Conservation (phyloP, 1,140 invertebrate species). For the Solenopsis fugax region DNA sequence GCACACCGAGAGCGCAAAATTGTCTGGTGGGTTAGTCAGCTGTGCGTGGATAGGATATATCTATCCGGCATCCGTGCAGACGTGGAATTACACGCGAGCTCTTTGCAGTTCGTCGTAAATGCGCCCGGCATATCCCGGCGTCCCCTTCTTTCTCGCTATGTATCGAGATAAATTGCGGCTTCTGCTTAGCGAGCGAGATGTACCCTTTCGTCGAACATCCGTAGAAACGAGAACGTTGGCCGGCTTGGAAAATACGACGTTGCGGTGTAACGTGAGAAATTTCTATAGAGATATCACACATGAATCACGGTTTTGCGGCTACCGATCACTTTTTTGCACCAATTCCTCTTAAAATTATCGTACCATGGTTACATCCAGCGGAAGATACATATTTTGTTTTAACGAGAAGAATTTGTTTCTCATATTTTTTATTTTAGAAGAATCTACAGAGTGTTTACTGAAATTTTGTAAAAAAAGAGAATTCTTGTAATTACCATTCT, state of each 20-base stretch:
- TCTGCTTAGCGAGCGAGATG: constrained; percentile 39
- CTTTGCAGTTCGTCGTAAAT: constrained; percentile 56
- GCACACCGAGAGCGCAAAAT: constrained; percentile 28
- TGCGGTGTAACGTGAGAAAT: constrained; percentile 70
- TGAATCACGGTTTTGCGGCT: constrained; percentile 39
- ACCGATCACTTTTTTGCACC: constrained; percentile 45
- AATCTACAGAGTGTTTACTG: not conserved
- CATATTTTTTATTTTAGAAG: not conserved
- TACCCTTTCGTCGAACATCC: constrained; percentile 41
- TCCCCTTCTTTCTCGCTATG: constrained; percentile 3
- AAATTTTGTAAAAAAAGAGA: too few species aligned
- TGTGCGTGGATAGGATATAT: constrained; percentile 38
- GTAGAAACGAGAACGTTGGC: constrained; percentile 69
- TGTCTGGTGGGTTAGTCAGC: constrained; percentile 59
- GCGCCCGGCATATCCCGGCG: constrained; percentile 11
- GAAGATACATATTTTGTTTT: not conserved
- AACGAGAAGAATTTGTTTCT: too few species aligned
- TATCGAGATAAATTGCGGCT: constrained; percentile 62
- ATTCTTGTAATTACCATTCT: too few species aligned
- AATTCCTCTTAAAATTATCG: not conserved
- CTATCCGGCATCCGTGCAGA: constrained; percentile 27
- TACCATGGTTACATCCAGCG: not conserved
- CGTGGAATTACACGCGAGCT: constrained; percentile 39
- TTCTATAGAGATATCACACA: constrained; percentile 43
- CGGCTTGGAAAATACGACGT: constrained; percentile 53